Conservation (phyloP, 2,113 vertebrate species). For the Psilopogon haemacephalus region DNA sequence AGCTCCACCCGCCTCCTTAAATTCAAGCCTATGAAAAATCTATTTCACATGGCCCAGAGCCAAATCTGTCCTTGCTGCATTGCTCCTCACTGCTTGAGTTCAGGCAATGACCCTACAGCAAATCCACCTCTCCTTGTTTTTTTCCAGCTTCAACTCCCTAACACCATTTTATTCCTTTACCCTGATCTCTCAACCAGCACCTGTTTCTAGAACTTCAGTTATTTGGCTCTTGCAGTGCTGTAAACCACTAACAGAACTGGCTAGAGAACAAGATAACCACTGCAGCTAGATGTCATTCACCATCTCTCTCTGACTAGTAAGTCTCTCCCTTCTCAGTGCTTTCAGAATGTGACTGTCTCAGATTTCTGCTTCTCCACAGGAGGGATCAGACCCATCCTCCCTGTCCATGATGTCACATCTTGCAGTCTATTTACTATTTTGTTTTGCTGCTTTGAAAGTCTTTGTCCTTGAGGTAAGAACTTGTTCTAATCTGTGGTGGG, state of each 20-base stretch:
- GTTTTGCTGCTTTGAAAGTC: neutral
- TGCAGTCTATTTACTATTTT: neutral
- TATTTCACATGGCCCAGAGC: neutral
- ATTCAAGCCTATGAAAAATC: neutral
- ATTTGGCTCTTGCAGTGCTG: neutral
- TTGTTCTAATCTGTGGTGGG: neutral
- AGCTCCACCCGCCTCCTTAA: neutral
- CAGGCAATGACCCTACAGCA: neutral
- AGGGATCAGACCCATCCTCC: neutral
- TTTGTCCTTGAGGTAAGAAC: neutral
- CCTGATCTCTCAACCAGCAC: neutral
- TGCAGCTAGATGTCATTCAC: neutral
- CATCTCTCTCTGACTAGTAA: neutral
- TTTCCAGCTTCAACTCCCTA: neutral
- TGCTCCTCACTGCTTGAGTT: neutral
- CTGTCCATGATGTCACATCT: neutral
- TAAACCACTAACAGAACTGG: neutral
- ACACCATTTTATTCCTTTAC: neutral
- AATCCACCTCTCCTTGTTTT: neutral
- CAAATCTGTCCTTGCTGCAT: neutral
- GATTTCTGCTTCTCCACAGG: neutral
- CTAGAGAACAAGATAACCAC: neutral
- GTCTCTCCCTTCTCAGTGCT: neutral
- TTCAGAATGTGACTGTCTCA: neutral
- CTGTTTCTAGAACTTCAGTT: neutral